A percentile compares a stretch with the other conserved stretches of the same genome.
These are phyloP conservation scores for Campoplex capitator DNA, from an alignment of 2,888 invertebrate species.

Conservation along the genomic window DNA sequence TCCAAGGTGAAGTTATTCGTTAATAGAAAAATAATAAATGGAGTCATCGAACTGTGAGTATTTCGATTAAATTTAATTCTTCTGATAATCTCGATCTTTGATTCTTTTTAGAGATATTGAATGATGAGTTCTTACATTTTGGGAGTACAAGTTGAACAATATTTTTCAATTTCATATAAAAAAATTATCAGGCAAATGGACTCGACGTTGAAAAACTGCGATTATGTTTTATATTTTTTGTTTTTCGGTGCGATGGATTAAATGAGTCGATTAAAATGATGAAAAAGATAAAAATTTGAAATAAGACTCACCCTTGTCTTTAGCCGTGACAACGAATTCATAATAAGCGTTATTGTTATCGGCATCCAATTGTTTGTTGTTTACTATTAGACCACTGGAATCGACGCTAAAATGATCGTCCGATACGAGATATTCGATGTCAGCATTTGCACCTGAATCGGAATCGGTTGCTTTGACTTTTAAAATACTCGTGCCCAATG, in stretches of 20 bases:
- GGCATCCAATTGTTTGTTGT: conserved; percentile 96
- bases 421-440: conserved; percentile 95
- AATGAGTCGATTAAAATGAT: neutral
- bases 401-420: conserved; percentile 98
- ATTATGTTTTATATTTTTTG: neutral
- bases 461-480: conserved; percentile 98
- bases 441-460: conserved; percentile 97
- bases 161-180: neutral
- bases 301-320: conserved; percentile 90
- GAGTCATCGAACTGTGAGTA: too few species aligned
- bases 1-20: too few species aligned
- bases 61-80: too few species aligned
- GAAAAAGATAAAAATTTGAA: neutral
- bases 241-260: neutral
- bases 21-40: too few species aligned
- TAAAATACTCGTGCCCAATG: conserved; percentile 95
- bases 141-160: neutral
- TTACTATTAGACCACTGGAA: conserved; percentile 95
- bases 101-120: too few species aligned
- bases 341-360: conserved; percentile 99
- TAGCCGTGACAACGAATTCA: conserved; percentile 96
- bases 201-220: neutral
- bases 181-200: neutral
- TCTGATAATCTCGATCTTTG: too few species aligned
- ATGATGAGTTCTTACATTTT: too few species aligned